phyloP scores from a whole-genome alignment of 2,113 vertebrate genomes.

The Aleadryas rufinucha region DNA sequence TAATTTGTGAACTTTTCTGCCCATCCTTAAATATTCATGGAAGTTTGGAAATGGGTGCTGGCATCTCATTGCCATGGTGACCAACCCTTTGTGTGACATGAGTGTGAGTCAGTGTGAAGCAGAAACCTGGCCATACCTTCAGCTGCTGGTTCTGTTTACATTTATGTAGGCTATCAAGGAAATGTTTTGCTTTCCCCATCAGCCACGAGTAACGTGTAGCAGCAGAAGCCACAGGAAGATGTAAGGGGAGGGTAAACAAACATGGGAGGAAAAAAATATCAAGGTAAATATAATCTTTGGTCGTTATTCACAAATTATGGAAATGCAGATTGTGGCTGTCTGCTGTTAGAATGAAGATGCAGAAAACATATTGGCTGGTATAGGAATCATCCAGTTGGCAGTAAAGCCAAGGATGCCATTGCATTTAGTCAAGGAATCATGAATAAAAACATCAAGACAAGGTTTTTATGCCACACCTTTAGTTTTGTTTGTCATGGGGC shows the following conservation, averaged over 20 bases:
- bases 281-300: neutral
- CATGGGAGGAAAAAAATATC: neutral
- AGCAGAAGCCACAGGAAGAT: neutral
- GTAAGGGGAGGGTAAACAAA: neutral
- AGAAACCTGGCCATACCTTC: neutral
- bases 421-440: neutral
- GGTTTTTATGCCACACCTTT: neutral
- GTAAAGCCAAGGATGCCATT: neutral
- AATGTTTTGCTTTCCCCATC: neutral
- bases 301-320: neutral
- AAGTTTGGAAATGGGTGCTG: neutral
- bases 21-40: neutral
- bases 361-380: neutral
- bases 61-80: neutral
- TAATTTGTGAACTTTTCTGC: neutral
- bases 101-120: neutral
- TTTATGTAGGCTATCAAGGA: neutral
- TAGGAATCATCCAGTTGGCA: neutral
- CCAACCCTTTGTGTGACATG: neutral
- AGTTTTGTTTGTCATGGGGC: neutral
- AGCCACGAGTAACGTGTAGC: neutral
- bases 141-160: neutral
- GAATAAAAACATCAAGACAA: neutral
- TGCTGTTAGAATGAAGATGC: neutral
- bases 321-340: neutral